Evolutionary conservation across 2,888 invertebrate species (phyloP), one percentile per base, ranked within the genome.

Genomic region (Dilophus febrilis): DNA sequence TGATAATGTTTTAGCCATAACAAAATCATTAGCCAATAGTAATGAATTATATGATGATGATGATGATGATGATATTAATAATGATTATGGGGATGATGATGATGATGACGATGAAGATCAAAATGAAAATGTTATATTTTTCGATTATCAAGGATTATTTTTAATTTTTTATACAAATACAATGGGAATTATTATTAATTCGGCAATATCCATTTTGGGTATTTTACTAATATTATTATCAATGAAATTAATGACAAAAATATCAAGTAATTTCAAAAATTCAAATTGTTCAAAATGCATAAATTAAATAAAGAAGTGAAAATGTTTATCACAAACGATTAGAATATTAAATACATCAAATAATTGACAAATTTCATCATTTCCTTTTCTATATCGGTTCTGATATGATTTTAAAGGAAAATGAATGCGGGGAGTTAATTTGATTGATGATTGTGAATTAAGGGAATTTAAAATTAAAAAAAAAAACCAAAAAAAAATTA

Each of bases 121-220:
- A 0, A 51, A 63, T 14, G 55, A 65, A 18, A 55, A 62, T 18
- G 67, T 71, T 2, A 71, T 85, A 0, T 86, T 78, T 65, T 84
- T 70, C 57, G 85, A 86, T 57, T 68, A 76, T 36, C 56, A 83
- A 48, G 81, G 82, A 26, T 53, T 67, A 45, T 77, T 75, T 51
- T 61, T 84, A 53, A 58, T 85, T 2, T 63, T 66, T 35, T 84
- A 84, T 51, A 66, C 77, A 1, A 61, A 70, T 46, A 49, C 54
- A 0, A 57, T 55, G 3, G 65, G 70, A 3, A 58, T 66, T 27
- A 52, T 61, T 0, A 22, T 63, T 1, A 56, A 66, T 1, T 54
- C 59, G 0, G 10, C 65, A 1, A 45, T 66, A 0, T 64, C 61
- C 1, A 12, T 64, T 1, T 41, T 56, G 3, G 59, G 66, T 5